These are phyloP conservation scores for Microplitis manilae DNA, from an alignment of 2,888 invertebrate genomes.

Conservation along the genomic window DNA sequence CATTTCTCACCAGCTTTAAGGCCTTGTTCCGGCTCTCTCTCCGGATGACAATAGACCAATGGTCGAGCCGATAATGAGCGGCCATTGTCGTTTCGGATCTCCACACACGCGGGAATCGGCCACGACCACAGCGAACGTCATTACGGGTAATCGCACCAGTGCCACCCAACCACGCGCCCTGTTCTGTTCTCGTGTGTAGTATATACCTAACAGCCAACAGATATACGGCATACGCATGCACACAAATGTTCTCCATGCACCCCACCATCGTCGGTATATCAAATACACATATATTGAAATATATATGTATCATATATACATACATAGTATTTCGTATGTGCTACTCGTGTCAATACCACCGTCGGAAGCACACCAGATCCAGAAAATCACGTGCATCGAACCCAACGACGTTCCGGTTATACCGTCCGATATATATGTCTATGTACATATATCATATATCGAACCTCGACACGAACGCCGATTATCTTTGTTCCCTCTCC, in stretches of 20 bases:
- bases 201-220: not conserved
- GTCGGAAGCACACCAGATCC: conserved; percentile 21
- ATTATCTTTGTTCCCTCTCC: not conserved
- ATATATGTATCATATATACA: not conserved
- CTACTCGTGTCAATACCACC: conserved; percentile 27
- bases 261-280: not conserved
- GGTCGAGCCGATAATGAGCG: conserved; percentile 64
- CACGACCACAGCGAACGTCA: conserved; percentile 53
- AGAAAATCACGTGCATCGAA: conserved; percentile 55
- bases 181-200: not conserved
- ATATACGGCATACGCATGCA: not conserved
- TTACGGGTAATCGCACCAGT: conserved; percentile 65
- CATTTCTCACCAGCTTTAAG: conserved; percentile 41
- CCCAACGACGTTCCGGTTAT: conserved; percentile 37
- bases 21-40: conserved; percentile 42
- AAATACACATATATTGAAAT: not conserved
- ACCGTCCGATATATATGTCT: not conserved
- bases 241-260: not conserved
- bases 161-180: not conserved
- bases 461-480: not conserved
- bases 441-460: not conserved
- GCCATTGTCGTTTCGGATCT: conserved; percentile 55
- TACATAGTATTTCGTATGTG: conserved; percentile 10
- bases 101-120: conserved; percentile 38
- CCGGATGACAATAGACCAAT: conserved; percentile 66